Base-by-base conservation (phyloP, 1,140 invertebrate genomes). In the Cryptotermes secundus region DNA sequence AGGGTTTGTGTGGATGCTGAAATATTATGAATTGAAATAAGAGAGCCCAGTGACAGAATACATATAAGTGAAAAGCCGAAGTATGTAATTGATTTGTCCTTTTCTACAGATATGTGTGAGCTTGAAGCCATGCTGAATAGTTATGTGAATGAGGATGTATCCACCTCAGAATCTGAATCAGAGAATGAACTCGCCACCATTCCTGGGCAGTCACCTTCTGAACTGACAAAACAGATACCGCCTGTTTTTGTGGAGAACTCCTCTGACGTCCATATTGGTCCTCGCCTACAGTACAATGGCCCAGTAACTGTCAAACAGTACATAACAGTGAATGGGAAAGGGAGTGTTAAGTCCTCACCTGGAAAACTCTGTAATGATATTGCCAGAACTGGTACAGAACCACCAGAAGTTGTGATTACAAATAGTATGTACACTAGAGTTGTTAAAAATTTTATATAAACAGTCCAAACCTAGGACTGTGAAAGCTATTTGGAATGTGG, bases 301-400 rank as follows among this genome's bases (percentile, higher is more conserved):
- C 59, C 59, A 7, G 59, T 72, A 7, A 72, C 59, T n/a, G 59
- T 72, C 26, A 72, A 72, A n/a, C 59, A 72, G 26, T 72, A 72
- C n/a, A 72, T 72, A 72, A 72, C 59, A 72, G 59, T 72, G 26
- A 72, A 72, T n/a, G 59, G n/a, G 59, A 72, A 72, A 72, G 59
- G 31, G 4, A 26, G 31, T 2, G 7, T 72, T 10, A 9, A 31
- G 4, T 31, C 59, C 59, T n/a, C 59, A 72, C 31, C 59, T 72
- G 59, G 1, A 31, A 2, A 3, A 31, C 26, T 16, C 3, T 49
- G 0, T 49, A 16, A 12, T 22, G 45, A 49, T 49, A 22, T n/a
- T 72, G n/a, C 26, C 26, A 14, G 0, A 9, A 10, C n/a, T 72
- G 3, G 26, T 9, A 26, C 31, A 26, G 26, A 72, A 26, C 59